A percentile compares a stretch with the other conserved stretches of the same genome.
phyloP scores from a whole-genome alignment of 2,888 invertebrate species.

The Chymomyza fuscimana region DNA sequence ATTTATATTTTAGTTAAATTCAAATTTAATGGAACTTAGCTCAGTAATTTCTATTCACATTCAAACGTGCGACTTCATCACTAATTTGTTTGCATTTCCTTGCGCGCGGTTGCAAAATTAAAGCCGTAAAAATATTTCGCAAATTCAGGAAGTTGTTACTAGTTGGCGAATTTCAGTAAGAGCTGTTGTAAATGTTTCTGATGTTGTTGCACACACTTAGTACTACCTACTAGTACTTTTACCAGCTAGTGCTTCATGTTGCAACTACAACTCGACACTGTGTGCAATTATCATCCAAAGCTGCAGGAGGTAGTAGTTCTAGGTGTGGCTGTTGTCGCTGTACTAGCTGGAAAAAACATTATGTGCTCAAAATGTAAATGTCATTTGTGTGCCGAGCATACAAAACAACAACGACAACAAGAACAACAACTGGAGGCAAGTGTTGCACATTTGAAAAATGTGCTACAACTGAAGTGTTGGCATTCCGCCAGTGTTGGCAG shows the following conservation, averaged over 20 bases:
- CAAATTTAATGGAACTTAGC: not conserved
- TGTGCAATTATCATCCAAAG: conserved; percentile 63
- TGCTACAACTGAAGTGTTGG: conserved; percentile 53
- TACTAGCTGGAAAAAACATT: conserved; percentile 38
- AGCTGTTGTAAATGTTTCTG: conserved; percentile 41
- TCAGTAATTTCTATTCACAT: conserved; percentile 32
- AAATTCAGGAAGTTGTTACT: conserved; percentile 57
- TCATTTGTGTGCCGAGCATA: conserved; percentile 57
- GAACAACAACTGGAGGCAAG: conserved; percentile 42
- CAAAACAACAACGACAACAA: conserved; percentile 30
- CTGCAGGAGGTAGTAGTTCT: conserved; percentile 19
- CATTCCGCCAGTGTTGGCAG: conserved; percentile 21
- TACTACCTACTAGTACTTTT: no score
- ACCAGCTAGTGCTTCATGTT: conserved; percentile 29
- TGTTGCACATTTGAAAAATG: conserved; percentile 69
- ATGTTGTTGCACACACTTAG: conserved; percentile 12
- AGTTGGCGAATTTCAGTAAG: conserved; percentile 49
- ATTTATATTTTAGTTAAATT: not conserved
- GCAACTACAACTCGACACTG: conserved; percentile 40
- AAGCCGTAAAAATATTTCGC: conserved; percentile 51
- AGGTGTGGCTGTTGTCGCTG: not conserved
- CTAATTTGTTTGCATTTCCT: conserved; percentile 12
- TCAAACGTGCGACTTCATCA: conserved; percentile 8
- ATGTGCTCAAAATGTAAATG: conserved; percentile 70
- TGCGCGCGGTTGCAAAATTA: conserved; percentile 31